These are phyloP conservation scores for Hippocampus zosterae DNA, from an alignment of 2,113 vertebrate species.

Conservation along the genomic window DNA sequence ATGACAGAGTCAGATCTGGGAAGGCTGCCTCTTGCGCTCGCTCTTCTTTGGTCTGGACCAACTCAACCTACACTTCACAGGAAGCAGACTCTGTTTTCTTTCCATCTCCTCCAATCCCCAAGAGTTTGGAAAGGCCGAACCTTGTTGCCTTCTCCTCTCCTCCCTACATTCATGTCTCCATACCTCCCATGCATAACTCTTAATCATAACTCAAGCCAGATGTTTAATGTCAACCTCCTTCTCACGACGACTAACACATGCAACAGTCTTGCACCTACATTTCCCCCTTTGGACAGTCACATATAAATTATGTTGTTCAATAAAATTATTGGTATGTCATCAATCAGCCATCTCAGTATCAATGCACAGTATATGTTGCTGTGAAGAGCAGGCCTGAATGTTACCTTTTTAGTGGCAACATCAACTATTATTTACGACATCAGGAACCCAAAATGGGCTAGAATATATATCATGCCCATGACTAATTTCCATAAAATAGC, in stretches of 20 bases:
- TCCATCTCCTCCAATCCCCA: constrained; percentile 3
- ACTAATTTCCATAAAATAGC: not conserved
- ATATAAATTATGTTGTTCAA: constrained; percentile 29
- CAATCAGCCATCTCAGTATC: not conserved
- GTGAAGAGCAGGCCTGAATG: not conserved
- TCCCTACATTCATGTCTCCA: constrained; percentile 17
- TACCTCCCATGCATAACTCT: constrained; percentile 25
- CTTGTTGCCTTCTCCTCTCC: constrained; percentile 11
- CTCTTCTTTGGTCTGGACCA: constrained; percentile 25
- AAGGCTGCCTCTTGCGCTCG: constrained; percentile 28
- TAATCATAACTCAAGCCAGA: constrained; percentile 35
- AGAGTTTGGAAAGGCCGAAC: constrained; percentile 33
- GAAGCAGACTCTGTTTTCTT: constrained; percentile 17
- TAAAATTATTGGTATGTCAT: constrained; percentile 3
- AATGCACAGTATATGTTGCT: not conserved
- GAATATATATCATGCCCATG: not conserved
- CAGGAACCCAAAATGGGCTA: not conserved
- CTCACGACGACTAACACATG: constrained; percentile 28
- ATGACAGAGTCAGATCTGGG: constrained; percentile 41
- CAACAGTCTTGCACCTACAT: constrained; percentile 30
- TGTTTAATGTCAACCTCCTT: constrained; percentile 58
- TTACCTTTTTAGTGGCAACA: not conserved
- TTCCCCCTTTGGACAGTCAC: constrained; percentile 4
- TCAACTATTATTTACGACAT: not conserved
- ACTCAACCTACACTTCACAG: constrained; percentile 38